These are phyloP conservation scores for Drosophila murphyi DNA, from an alignment of 1,140 invertebrate species.

Conservation along the genomic window DNA sequence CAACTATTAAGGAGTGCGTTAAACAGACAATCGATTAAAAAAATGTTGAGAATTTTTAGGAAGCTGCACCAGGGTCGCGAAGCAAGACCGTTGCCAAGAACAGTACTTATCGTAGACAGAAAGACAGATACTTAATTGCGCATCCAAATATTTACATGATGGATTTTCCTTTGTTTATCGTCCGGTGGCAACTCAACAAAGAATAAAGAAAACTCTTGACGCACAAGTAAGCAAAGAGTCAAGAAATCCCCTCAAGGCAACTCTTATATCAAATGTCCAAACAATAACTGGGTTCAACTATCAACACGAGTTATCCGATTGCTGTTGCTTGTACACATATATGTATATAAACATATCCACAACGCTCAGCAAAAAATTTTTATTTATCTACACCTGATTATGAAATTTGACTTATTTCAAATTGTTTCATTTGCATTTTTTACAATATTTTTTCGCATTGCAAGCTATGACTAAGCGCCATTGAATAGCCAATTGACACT, in stretches of 20 bases:
- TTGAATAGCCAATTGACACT: slow-evolving; percentile 31
- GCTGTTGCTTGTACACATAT: too few species aligned
- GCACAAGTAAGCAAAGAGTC: slow-evolving; percentile 3
- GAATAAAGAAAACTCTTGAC: slow-evolving; percentile 27
- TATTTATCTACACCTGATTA: slow-evolving; percentile 4
- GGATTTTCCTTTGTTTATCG: slow-evolving; percentile 32
- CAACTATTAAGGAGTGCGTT: slow-evolving; percentile 23
- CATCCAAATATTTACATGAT: slow-evolving; percentile 45
- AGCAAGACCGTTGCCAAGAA: neutral
- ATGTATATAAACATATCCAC: slow-evolving; percentile 7
- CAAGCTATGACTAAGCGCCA: slow-evolving; percentile 26
- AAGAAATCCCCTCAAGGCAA: slow-evolving; percentile 12
- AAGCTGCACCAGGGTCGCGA: slow-evolving; percentile 39
- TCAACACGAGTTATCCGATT: neutral
- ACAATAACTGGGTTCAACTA: neutral
- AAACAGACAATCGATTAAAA: slow-evolving; percentile 13
- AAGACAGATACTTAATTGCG: slow-evolving; percentile 24
- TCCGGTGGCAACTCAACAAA: slow-evolving; percentile 31
- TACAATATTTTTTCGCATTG: neutral
- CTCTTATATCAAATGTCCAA: slow-evolving; percentile 11
- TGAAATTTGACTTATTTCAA: slow-evolving; percentile 2
- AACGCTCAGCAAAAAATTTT: neutral
- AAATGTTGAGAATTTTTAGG: too few species aligned
- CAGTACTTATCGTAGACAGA: neutral
- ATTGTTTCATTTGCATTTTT: slow-evolving; percentile 1